Evolutionary conservation across 2,113 vertebrate genomes (phyloP).

Genomic region (Marmota flaviventris): DNA sequence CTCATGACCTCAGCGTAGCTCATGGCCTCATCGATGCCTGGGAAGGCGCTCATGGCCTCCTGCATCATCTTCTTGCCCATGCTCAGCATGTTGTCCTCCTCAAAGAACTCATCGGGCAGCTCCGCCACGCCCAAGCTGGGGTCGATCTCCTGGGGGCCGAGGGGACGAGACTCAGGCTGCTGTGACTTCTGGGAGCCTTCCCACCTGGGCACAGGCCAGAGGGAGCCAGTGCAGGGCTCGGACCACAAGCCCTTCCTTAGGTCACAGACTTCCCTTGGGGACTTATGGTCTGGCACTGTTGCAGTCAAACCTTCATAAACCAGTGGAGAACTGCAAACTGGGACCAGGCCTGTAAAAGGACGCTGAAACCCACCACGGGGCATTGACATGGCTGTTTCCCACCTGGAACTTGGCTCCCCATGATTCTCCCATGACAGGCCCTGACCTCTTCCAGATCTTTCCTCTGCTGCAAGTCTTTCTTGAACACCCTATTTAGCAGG

Average conservation of each 20-base stretch:
- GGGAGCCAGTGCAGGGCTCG: background rate
- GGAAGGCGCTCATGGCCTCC: constrained; percentile 98
- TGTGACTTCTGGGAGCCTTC: background rate
- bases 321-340: background rate
- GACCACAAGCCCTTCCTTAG: background rate
- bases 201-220: background rate
- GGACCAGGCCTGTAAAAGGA: background rate
- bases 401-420: too few relatives aligned
- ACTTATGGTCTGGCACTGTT: fast-evolving
- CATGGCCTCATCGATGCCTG: constrained; percentile 97
- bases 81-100: constrained; percentile 98
- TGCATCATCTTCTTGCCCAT: constrained; percentile 99
- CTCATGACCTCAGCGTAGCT: constrained; percentile 98
- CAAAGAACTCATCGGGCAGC: constrained; percentile 97
- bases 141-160: constrained; percentile 93
- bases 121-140: constrained; percentile 96
- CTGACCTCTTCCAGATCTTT: background rate
- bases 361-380: background rate
- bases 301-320: background rate
- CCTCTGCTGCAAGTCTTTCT: background rate
- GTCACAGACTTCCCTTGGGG: background rate
- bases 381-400: background rate
- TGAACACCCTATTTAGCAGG: background rate
- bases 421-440: background rate
- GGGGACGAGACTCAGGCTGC: background rate